These are phyloP conservation scores for Centropyge bicolor DNA, from an alignment of 2,797 vertebrate genomes.

Conservation along the genomic window DNA sequence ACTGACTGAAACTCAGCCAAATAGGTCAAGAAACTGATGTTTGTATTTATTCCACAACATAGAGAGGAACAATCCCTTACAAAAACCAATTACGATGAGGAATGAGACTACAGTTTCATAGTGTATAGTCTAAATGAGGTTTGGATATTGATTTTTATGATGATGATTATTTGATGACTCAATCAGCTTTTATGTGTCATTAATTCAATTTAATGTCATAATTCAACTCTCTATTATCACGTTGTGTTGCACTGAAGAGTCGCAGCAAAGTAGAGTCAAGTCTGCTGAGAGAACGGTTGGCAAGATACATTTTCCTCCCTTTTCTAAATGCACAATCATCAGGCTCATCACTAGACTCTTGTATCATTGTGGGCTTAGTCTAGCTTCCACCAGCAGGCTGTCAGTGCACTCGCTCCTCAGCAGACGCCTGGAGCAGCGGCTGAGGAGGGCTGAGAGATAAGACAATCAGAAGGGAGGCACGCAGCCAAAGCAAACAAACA, in stretches of 20 bases:
- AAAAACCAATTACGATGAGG: background rate
- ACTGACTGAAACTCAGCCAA: background rate
- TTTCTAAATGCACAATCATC: conserved; percentile 37
- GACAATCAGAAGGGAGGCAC: conserved; percentile 62
- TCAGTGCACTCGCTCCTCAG: conserved; percentile 21
- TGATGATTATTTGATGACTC: too few relatives aligned
- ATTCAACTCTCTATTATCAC: background rate
- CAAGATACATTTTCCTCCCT: conserved; percentile 4
- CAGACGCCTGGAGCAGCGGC: conserved; percentile 51
- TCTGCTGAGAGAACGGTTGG: conserved; percentile 8
- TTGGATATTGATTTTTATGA: background rate
- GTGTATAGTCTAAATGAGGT: background rate
- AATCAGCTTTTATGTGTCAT: too few relatives aligned
- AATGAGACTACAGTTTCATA: background rate
- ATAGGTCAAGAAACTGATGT: background rate
- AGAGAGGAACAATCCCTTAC: background rate
- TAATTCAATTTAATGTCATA: too few relatives aligned
- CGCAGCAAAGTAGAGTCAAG: background rate
- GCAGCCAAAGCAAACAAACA: conserved; percentile 71
- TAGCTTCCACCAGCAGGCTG: conserved; percentile 38
- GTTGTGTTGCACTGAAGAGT: background rate
- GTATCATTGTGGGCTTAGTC: conserved; percentile 31
- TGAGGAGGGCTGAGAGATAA: conserved; percentile 58
- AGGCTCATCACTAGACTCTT: conserved; percentile 19
- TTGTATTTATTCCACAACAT: background rate